Evolutionary conservation across 2,888 invertebrate genomes (phyloP).

Genomic region (Caenorhabditis sulstoni): DNA sequence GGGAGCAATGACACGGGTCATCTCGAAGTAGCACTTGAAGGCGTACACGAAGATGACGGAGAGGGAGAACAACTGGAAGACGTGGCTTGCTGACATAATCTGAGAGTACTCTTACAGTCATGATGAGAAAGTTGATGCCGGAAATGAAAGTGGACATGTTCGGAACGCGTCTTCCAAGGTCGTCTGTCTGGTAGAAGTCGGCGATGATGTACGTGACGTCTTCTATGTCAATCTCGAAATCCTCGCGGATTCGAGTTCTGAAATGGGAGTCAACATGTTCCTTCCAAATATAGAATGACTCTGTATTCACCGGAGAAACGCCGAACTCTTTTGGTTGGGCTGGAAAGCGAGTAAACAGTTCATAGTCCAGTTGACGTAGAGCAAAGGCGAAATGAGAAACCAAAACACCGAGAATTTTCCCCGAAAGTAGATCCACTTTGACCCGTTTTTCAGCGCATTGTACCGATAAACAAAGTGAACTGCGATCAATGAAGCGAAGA

Average conservation of each 20-base stretch:
- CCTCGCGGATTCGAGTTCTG: slow-evolving; percentile 14
- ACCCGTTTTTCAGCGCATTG: slow-evolving; percentile 31
- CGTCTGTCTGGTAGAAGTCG: slow-evolving; percentile 25
- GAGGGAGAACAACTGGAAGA: slow-evolving; percentile 23
- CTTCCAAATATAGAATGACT: not conserved
- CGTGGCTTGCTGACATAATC: too few relatives aligned
- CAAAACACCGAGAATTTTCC: slow-evolving; percentile 30
- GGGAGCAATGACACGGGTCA: slow-evolving; percentile 23
- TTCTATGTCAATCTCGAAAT: slow-evolving; percentile 28
- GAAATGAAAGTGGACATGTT: slow-evolving; percentile 14
- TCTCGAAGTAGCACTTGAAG: slow-evolving; percentile 41
- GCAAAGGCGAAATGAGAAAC: slow-evolving; percentile 33
- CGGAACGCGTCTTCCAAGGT: not conserved
- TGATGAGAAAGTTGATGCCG: slow-evolving; percentile 28
- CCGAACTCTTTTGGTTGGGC: slow-evolving; percentile 26
- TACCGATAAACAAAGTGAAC: slow-evolving; percentile 46
- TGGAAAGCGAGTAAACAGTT: slow-evolving; percentile 36
- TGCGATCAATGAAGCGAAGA: slow-evolving; percentile 43
- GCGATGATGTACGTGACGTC: slow-evolving; percentile 40
- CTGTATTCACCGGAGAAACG: slow-evolving; percentile 29
- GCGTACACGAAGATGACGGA: slow-evolving; percentile 20
- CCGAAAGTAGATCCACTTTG: slow-evolving; percentile 34
- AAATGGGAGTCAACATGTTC: not conserved
- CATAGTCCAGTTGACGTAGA: slow-evolving; percentile 36
- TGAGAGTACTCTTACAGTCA: slow-evolving; percentile 19